Base-by-base conservation (phyloP, 2,113 vertebrate species). In the Aplodontia rufa region DNA sequence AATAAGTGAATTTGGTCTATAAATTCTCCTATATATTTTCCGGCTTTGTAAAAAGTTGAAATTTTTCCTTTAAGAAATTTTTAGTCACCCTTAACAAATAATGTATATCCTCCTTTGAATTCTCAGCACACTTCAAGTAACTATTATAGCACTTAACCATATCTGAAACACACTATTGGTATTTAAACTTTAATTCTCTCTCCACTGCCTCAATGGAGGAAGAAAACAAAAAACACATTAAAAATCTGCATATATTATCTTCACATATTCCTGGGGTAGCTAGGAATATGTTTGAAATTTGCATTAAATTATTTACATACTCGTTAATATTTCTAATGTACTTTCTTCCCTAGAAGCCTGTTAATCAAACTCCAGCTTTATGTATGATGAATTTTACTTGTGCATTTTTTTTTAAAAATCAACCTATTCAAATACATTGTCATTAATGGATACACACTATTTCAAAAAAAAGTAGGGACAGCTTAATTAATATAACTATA, bases 381-480 rank as follows among this genome's bases (percentile, higher is more conserved):
- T 58, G 5, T 60, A 55, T 9, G 12, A 16, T 76, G 30, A 49
- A 68, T 32, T 72, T 45, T 71, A 84, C 64, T 71, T n/a, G 4
- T 40, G 6, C 32, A 92, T 72, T 68, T 76, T 84, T 62, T 19
- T n/a, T n/a, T 60, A 60, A 60, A 60, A 86, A 30, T 30, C 45
- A 72, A 85, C 79, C 45, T 72, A 71, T 64, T 75, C 55, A 89
- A 92, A 86, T 42, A 82, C 4, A 93, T n/a, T 71, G 51, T 74
- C 32, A 86, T 55, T 49, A 20, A 74, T 51, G 40, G 72, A 72
- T 8, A 55, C 17, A 72, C 11, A 14, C 30, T 37, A 49, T 62
- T 88, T 91, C 55, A 86, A 91, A 85, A 83, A 92, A 95, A 95
- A 71, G n/a, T 49, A 87, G 30, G 30, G 16, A 12, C 1, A 92